These are phyloP conservation scores for Tragelaphus strepsiceros DNA, from an alignment of 2,113 vertebrate species.

Conservation along the genomic window DNA sequence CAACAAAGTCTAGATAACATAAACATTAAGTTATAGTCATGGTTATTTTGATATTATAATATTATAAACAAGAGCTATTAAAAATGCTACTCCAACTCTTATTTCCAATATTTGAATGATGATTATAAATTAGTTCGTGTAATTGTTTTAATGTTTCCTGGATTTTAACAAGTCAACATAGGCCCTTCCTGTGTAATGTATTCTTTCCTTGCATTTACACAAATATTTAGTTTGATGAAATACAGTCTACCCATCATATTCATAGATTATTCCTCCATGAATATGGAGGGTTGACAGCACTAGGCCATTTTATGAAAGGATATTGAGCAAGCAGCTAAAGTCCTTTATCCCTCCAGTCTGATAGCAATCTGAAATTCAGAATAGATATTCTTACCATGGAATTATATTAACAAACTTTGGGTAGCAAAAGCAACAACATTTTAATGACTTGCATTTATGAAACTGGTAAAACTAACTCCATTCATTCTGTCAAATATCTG, in stretches of 20 bases:
- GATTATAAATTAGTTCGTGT: background rate
- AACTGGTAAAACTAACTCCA: background rate
- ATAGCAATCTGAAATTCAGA: conserved; percentile 19
- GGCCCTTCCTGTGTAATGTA: background rate
- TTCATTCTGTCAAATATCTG: background rate
- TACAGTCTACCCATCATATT: background rate
- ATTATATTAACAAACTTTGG: conserved; percentile 17
- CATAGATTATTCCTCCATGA: background rate
- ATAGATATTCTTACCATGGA: background rate
- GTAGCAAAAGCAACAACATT: background rate
- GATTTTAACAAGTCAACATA: background rate
- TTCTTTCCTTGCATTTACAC: background rate
- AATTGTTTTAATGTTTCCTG: background rate
- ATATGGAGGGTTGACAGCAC: background rate
- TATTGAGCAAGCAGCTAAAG: background rate
- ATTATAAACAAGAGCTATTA: background rate
- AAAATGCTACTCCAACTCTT: background rate
- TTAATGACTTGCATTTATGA: background rate
- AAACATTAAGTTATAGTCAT: background rate
- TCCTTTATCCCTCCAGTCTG: background rate
- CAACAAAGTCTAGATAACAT: background rate
- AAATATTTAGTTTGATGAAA: background rate
- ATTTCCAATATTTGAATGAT: background rate
- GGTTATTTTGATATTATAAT: background rate
- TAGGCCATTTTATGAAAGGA: background rate